Evolutionary conservation across 2,113 vertebrate species (phyloP), one percentile per base, ranked within the genome.

Genomic region (Notarius lentiginosus): DNA sequence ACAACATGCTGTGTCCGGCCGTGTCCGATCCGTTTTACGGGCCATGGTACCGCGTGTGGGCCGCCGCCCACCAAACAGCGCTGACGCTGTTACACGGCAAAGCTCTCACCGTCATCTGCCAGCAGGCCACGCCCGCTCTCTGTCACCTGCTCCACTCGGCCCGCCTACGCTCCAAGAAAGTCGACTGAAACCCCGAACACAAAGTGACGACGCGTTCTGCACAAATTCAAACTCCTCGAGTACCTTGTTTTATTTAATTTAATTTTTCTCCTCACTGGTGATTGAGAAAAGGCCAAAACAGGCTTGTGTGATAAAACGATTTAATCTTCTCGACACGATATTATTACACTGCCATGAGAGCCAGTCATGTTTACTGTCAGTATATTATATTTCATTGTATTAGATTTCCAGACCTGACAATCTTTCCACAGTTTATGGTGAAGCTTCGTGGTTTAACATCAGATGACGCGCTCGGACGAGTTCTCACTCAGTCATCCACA

Each of bases 1-100:
- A 99, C 96, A 99, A 99, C 96, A 99, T 99, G 98, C 93, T 99
- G 91, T 99, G 98, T 90, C 98, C 98, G 51, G 98, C 98, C 0
- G 94, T 99, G 93, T 99, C 98, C 1, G 98, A 99, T 86, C 98
- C 98, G 73, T 99, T 99, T 86, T 99, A 99, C 75, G 97, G 98
- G 87, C 98, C 96, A 17, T 98, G 97, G 98, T 99, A 99, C 93
- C 95, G 98, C 84, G 95, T 99, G 81, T 99, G 97, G 97, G 98
- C 98, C 17, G 95, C 96, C 5, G 98, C 96, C 90, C 98, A 99
- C 94, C 98, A 99, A 95, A 99, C 98, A 79, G 79, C 97, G 89
- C 96, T 99, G 95, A 99, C 97, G 18, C 95, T 99, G 94, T 84
- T 96, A 17, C 98, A 99, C 24, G 98, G 98, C 89, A 99, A 99